phyloP scores from a whole-genome alignment of 2,888 invertebrate species.

The Hyalella azteca region DNA sequence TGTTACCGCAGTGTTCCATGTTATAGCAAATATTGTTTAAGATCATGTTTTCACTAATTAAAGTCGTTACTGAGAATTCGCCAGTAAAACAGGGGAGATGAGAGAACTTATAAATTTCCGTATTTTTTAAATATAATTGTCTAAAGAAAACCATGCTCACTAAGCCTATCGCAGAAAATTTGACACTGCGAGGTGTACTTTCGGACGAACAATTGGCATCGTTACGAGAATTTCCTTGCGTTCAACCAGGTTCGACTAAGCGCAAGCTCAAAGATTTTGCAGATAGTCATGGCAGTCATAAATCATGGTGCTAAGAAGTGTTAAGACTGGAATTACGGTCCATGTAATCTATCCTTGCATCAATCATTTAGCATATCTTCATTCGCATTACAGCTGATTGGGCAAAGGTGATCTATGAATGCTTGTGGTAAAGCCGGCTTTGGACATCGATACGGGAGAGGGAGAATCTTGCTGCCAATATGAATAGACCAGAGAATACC shows the following conservation, averaged over 20 bases:
- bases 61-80: too few species aligned
- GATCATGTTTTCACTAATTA: too few species aligned
- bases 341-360: conserved; percentile 34
- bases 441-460: conserved; percentile 8
- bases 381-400: conserved; percentile 36
- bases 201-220: neutral
- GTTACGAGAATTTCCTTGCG: neutral
- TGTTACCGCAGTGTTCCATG: too few species aligned
- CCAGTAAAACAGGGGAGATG: too few species aligned
- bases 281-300: neutral
- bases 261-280: neutral
- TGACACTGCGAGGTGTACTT: too few species aligned
- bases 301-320: conserved; percentile 32
- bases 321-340: conserved; percentile 34
- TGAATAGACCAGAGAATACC: neutral
- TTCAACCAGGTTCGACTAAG: neutral
- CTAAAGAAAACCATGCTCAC: too few species aligned
- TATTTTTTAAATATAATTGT: too few species aligned
- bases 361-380: conserved; percentile 37
- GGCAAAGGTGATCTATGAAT: conserved; percentile 35
- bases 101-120: too few species aligned
- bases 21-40: too few species aligned
- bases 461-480: neutral
- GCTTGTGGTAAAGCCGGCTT: conserved; percentile 33
- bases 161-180: too few species aligned